Evolutionary conservation across 2,888 invertebrate species (phyloP).

Genomic region (Hoplodrina ambigua): DNA sequence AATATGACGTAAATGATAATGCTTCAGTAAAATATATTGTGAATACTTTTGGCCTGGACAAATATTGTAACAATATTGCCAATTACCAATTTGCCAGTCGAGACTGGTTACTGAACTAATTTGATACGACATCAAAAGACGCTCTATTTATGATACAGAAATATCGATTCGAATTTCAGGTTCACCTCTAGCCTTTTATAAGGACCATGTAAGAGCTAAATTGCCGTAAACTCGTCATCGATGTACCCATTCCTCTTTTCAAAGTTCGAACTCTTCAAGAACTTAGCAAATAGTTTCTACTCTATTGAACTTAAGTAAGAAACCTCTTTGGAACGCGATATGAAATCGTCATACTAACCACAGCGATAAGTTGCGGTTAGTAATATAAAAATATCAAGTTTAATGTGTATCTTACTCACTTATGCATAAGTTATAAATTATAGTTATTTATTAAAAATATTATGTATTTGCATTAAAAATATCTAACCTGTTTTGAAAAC

Average conservation of each 20-base stretch:
- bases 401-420: slow-evolving; percentile 17
- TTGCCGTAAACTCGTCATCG: background rate
- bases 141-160: background rate
- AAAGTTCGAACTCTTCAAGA: slow-evolving; percentile 17
- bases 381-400: slow-evolving; percentile 47
- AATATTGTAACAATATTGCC: no score
- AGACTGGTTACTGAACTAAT: background rate
- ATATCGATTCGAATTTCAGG: background rate
- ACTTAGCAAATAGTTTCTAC: slow-evolving; percentile 34
- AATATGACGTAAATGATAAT: background rate
- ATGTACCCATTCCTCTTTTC: slow-evolving; percentile 9
- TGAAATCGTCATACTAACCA: slow-evolving; percentile 26
- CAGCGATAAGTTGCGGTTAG: slow-evolving; percentile 38
- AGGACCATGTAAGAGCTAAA: background rate
- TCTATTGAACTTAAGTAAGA: slow-evolving; percentile 7
- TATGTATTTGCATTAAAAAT: slow-evolving; percentile 7
- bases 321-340: slow-evolving; percentile 43
- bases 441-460: no score
- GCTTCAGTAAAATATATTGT: no score
- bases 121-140: background rate
- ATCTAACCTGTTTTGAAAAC: background rate
- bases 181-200: background rate
- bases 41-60: no score
- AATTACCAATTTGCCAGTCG: no score
- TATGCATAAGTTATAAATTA: slow-evolving; percentile 22